Percentiles rank a stretch among this genome's conserved stretches.
These are phyloP conservation scores for Cephus sareptanus DNA, from an alignment of 2,888 invertebrate genomes.

Conservation along the genomic window DNA sequence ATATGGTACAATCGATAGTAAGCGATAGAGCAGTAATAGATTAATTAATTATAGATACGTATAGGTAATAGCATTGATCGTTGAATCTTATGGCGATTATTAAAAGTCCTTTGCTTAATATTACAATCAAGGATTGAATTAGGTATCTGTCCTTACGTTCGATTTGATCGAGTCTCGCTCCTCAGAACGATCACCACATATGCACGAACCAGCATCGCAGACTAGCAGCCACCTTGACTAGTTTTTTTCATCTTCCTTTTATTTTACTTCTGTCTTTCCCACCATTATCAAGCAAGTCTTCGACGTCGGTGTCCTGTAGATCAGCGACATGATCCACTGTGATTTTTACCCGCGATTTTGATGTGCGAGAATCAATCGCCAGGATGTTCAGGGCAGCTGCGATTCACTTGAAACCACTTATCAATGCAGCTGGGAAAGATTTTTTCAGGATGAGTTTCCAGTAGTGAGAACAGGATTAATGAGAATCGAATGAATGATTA, in stretches of 20 bases:
- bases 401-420: slow-evolving; percentile 99
- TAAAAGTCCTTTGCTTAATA: slow-evolving; percentile 46
- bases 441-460: background rate
- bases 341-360: slow-evolving; percentile 30
- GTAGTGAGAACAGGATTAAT: background rate
- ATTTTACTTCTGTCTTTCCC: slow-evolving; percentile 34
- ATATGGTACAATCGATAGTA: slow-evolving; percentile 62
- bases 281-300: slow-evolving; percentile 15
- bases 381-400: slow-evolving; percentile 99
- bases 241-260: slow-evolving; percentile 46
- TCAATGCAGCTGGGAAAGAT: slow-evolving; percentile 91
- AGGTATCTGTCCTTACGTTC: slow-evolving; percentile 51
- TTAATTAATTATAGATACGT: slow-evolving; percentile 62
- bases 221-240: slow-evolving; percentile 66
- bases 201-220: slow-evolving; percentile 58
- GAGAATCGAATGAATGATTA: background rate
- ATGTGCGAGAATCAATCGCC: slow-evolving; percentile 76
- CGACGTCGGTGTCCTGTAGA: slow-evolving; percentile 43
- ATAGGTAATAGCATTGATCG: slow-evolving; percentile 62
- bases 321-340: slow-evolving; percentile 50
- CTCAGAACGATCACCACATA: slow-evolving; percentile 47
- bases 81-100: slow-evolving; percentile 61
- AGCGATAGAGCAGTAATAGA: slow-evolving; percentile 62
- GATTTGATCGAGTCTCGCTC: slow-evolving; percentile 50
- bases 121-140: slow-evolving; percentile 49